A percentile compares a stretch with the other conserved stretches of the same genome.
phyloP scores from a whole-genome alignment of 2,888 invertebrate genomes.

The Drosophila siamana region DNA sequence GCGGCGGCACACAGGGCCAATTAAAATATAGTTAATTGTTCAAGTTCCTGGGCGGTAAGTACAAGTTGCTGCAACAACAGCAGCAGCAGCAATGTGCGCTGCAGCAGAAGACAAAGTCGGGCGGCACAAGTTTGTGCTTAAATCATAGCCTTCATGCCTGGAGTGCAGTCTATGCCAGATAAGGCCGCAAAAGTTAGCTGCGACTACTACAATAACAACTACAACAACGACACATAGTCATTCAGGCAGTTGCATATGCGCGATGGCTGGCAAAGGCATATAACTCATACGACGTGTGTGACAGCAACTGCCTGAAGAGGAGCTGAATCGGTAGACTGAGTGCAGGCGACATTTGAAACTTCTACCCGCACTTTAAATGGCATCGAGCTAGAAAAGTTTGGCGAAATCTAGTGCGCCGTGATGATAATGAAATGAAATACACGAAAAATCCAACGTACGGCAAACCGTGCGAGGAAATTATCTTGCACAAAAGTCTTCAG shows the following conservation, averaged over 20 bases:
- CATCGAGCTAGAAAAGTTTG: slow-evolving; percentile 43
- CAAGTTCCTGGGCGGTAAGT: slow-evolving; percentile 61
- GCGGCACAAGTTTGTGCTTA: slow-evolving; percentile 65
- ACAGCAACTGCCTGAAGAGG: slow-evolving; percentile 53
- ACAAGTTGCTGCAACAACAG: slow-evolving; percentile 37
- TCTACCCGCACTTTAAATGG: slow-evolving; percentile 29
- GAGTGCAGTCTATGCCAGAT: slow-evolving; percentile 67
- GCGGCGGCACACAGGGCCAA: slow-evolving; percentile 44
- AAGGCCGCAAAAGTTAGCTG: slow-evolving; percentile 63
- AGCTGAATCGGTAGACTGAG: slow-evolving; percentile 8
- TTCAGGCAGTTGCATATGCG: slow-evolving; percentile 28
- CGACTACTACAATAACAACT: slow-evolving; percentile 24
- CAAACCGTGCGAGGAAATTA: slow-evolving; percentile 20
- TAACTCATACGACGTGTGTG: slow-evolving; percentile 71
- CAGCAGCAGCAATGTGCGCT: slow-evolving; percentile 11
- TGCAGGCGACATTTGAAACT: slow-evolving; percentile 33
- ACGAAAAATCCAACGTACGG: slow-evolving; percentile 12
- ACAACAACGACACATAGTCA: slow-evolving; percentile 10
- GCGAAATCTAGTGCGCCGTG: slow-evolving; percentile 6
- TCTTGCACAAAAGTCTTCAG: background rate
- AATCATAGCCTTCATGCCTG: slow-evolving; percentile 67
- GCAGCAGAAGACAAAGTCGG: slow-evolving; percentile 49
- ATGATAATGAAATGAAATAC: slow-evolving; percentile 54
- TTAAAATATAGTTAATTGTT: slow-evolving; percentile 71
- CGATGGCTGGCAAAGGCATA: slow-evolving; percentile 47